Evolutionary conservation across 2,797 vertebrate genomes (phyloP).

Genomic region (Acanthornis magna): DNA sequence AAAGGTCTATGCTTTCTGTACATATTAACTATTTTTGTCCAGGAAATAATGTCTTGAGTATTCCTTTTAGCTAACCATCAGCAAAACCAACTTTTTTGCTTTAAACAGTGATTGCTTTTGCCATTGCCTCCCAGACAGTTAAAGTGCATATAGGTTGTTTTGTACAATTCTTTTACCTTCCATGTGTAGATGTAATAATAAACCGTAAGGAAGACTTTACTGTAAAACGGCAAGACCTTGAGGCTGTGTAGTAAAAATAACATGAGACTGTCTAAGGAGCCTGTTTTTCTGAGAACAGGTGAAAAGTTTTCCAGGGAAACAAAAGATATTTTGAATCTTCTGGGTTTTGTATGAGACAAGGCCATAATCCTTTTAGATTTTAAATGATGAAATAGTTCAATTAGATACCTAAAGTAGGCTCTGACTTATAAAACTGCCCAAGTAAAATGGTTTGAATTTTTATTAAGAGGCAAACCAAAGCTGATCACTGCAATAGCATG

Average conservation of each 20-base stretch:
- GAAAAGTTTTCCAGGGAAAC: background rate
- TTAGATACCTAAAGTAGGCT: background rate
- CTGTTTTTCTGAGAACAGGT: background rate
- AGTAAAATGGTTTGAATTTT: background rate
- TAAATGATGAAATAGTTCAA: background rate
- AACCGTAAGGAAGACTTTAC: background rate
- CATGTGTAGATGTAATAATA: background rate
- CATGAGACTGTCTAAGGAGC: background rate
- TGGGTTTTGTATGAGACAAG: background rate
- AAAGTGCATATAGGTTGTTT: background rate
- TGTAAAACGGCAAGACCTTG: background rate
- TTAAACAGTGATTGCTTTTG: background rate
- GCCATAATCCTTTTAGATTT: background rate
- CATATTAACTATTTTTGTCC: background rate
- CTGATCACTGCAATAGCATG: rapidly evolving
- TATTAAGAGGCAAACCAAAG: background rate
- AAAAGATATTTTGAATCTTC: background rate
- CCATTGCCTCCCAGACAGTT: background rate
- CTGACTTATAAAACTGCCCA: background rate
- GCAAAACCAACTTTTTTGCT: background rate
- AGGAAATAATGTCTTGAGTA: background rate
- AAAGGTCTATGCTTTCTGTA: background rate
- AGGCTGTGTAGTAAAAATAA: background rate
- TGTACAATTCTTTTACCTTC: background rate
- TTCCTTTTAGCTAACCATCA: background rate